Conservation (phyloP, 2,113 vertebrate species). For the Garra rufa region DNA sequence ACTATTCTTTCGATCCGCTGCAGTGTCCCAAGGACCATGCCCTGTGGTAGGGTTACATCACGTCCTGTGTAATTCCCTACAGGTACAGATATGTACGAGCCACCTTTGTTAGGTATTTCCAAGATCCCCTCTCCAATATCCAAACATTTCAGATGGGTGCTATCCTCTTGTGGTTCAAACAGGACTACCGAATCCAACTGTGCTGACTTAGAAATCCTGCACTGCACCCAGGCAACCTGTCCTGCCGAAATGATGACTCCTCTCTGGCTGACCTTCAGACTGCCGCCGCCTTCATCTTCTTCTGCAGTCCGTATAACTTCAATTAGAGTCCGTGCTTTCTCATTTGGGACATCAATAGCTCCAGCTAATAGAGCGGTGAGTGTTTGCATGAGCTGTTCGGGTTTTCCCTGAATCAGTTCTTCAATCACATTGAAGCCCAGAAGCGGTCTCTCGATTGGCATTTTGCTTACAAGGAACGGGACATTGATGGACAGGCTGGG, state of each 20-base stretch:
- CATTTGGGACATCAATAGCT: background rate
- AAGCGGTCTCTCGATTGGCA: background rate
- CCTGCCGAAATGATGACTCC: background rate
- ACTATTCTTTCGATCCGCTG: background rate
- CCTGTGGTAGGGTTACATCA: background rate
- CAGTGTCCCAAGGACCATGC: background rate
- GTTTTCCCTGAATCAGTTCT: background rate
- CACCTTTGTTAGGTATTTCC: background rate
- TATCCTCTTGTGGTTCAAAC: slow-evolving; percentile 19
- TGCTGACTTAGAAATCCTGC: background rate
- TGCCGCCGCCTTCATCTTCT: background rate
- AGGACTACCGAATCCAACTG: background rate
- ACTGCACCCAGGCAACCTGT: slow-evolving; percentile 23
- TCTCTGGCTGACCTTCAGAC: background rate
- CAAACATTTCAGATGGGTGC: background rate
- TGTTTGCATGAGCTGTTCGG: background rate
- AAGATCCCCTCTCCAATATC: slow-evolving; percentile 43
- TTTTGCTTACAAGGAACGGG: background rate
- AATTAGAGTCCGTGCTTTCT: background rate
- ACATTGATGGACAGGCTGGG: too few relatives aligned
- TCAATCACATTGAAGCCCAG: slow-evolving; percentile 5
- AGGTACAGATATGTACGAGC: background rate
- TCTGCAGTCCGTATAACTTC: background rate
- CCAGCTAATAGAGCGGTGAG: background rate
- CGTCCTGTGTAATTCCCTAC: background rate